Evolutionary conservation across 2,888 invertebrate genomes (phyloP), one percentile per base, ranked within the genome.

Genomic region (Drosophila demipolita): DNA sequence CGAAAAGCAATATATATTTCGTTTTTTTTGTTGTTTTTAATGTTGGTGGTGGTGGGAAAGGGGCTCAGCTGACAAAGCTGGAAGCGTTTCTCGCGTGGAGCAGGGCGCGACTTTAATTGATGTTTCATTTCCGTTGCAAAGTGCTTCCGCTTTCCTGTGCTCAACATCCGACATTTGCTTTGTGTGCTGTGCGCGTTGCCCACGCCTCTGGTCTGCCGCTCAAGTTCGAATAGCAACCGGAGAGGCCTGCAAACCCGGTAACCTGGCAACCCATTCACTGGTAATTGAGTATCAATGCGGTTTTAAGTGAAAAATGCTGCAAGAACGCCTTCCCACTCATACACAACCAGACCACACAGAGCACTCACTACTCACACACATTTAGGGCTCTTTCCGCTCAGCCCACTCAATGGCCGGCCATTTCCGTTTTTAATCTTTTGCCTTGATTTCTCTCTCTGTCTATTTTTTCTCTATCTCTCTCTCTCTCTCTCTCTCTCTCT

Each of bases 261-360:
- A 58, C 80, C 75, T 75, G 66, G 75, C 75, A 75, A 65, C 67
- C 72, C 65, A 26, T 58, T 63, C 61, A 50, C 72, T 60, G 29
- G 83, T 90, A 89, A 90, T 89, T 89, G 89, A 90, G 91, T 91
- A 90, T 91, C 87, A 84, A 87, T 90, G 91, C 75, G 91, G 91
- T 90, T 90, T 81, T 80, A 90, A 83, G 81, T 90, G 90, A 90
- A 90, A 90, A 88, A 89, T 84, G 76, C 70, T 75, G 59, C 68
- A 75, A 66, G 55, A 49, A 64, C 48, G 52, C n/a, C 36, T 23
- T 15, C 8, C 12, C 9, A 29, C 38, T 29, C 29, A 58, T 26
- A 33, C 40, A 23, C 45, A 54, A 26, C 23, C 29, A 23, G 35
- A 36, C 55, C 55, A 40, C 9, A 49, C 49, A 29, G 29, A 33